These are phyloP conservation scores for Apoda limacodes DNA, from an alignment of 2,888 invertebrate species.

Conservation along the genomic window DNA sequence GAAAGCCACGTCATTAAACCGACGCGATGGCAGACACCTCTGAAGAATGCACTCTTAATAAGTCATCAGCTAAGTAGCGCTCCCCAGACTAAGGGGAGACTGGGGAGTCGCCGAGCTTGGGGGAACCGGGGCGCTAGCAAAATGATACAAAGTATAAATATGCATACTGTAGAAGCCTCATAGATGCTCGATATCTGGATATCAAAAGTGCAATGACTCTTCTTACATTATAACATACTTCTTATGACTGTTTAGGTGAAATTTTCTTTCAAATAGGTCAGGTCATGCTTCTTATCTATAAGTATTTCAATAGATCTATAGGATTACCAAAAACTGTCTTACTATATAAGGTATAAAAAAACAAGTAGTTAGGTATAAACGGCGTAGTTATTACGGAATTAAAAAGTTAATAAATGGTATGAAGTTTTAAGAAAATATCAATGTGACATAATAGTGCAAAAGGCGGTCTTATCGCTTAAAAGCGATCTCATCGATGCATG, in stretches of 20 bases:
- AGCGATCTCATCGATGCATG: too few relatives aligned
- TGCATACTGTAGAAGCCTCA: slow-evolving; percentile 58
- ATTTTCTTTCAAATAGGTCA: too few relatives aligned
- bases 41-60: slow-evolving; percentile 68
- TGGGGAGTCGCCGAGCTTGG: slow-evolving; percentile 17
- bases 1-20: slow-evolving; percentile 61
- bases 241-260: not conserved
- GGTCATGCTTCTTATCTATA: too few relatives aligned
- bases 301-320: too few relatives aligned
- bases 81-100: slow-evolving; percentile 25
- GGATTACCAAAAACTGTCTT: too few relatives aligned
- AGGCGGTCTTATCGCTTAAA: too few relatives aligned
- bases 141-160: slow-evolving; percentile 67
- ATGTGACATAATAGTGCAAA: too few relatives aligned
- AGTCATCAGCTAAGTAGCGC: slow-evolving; percentile 67
- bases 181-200: slow-evolving; percentile 46
- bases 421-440: too few relatives aligned
- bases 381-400: too few relatives aligned
- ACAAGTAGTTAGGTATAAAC: too few relatives aligned
- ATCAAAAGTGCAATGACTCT: slow-evolving; percentile 45
- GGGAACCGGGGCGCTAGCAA: slow-evolving; percentile 29
- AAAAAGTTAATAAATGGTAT: too few relatives aligned
- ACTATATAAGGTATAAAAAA: too few relatives aligned
- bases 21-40: slow-evolving; percentile 63
- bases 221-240: slow-evolving; percentile 2